These are phyloP conservation scores for Leptestheria dahalacensis DNA, from an alignment of 1,140 invertebrate species.

Conservation along the genomic window DNA sequence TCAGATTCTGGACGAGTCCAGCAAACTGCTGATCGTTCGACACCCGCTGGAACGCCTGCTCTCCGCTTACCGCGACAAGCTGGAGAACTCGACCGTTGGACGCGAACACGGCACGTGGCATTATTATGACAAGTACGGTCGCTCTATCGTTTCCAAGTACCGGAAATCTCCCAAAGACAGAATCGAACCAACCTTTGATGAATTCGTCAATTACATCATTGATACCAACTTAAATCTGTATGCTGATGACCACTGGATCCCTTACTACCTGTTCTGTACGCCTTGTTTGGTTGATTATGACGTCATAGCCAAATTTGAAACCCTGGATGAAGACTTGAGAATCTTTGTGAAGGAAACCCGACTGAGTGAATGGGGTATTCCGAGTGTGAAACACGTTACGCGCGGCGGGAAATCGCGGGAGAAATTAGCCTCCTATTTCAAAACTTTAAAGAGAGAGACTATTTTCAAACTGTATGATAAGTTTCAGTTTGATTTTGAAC, in stretches of 20 bases:
- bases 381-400: slow-evolving; percentile 64
- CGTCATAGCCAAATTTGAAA: slow-evolving; percentile 77
- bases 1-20: slow-evolving; percentile 31
- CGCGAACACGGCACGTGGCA: slow-evolving; percentile 35
- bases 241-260: slow-evolving; percentile 52
- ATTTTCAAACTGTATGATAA: slow-evolving; percentile 46
- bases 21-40: slow-evolving; percentile 37
- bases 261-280: slow-evolving; percentile 52
- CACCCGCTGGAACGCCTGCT: slow-evolving; percentile 47
- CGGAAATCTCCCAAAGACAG: slow-evolving; percentile 30
- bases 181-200: slow-evolving; percentile 47
- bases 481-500: slow-evolving; percentile 55
- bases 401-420: slow-evolving; percentile 43
- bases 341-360: slow-evolving; percentile 44
- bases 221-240: slow-evolving; percentile 23
- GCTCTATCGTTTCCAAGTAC: slow-evolving; percentile 38
- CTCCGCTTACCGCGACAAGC: slow-evolving; percentile 47
- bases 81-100: slow-evolving; percentile 34
- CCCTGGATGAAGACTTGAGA: slow-evolving; percentile 54
- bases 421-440: slow-evolving; percentile 50
- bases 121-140: slow-evolving; percentile 40
- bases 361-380: slow-evolving; percentile 53
- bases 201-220: slow-evolving; percentile 39
- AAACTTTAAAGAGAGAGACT: slow-evolving; percentile 39
- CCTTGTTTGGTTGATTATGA: slow-evolving; percentile 59